Base-by-base conservation (phyloP, 2,797 vertebrate species). In the Brotula barbata region DNA sequence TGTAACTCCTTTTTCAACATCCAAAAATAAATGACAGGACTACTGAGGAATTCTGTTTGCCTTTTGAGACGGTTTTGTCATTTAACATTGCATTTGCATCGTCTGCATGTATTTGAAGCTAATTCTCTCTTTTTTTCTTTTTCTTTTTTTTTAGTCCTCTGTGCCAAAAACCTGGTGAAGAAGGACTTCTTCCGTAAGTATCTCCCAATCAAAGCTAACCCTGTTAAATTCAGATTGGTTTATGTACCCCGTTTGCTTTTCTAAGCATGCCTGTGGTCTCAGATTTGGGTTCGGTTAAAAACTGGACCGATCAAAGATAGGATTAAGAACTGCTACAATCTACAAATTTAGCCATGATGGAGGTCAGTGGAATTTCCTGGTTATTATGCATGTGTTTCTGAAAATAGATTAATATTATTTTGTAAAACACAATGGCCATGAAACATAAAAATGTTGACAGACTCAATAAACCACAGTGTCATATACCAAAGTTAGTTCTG, bases 151-250 rank as follows among this genome's bases (percentile, higher is more conserved):
- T 53, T 93, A 99, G 96, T 99, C 78, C 93, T 99, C 73, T 99
- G 97, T 80, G 97, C 96, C 84, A 99, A 99, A 92, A 99, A 99
- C 89, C 91, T 99, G 88, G 97, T 95, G 89, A 99, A 99, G 93
- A 99, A 99, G 91, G 96, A 99, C 88, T 98, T 98, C 90, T 99
- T 99, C 89, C 94, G 97, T 99, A 94, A 98, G 97, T 99, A 94
- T 64, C 3, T 28, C 25, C 49, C 33, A 37, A 9, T 58, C 21
- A 5, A 20, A 53, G n/a, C 33, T 50, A 17, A 34, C 37, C 10
- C 11, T 37, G 15, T 53, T 60, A 6, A 50, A 53, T 45, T 48
- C 61, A 46, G 71, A 58, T 75, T 60, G 50, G 28, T 23, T 45
- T 74, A 64, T 42, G 53, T 33, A 56, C 41, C 36, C 28, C 50